A percentile compares a stretch with the other conserved stretches of the same genome.
Conservation (phyloP, 2,888 invertebrate species). For the Eudasyphora cyanicolor region DNA sequence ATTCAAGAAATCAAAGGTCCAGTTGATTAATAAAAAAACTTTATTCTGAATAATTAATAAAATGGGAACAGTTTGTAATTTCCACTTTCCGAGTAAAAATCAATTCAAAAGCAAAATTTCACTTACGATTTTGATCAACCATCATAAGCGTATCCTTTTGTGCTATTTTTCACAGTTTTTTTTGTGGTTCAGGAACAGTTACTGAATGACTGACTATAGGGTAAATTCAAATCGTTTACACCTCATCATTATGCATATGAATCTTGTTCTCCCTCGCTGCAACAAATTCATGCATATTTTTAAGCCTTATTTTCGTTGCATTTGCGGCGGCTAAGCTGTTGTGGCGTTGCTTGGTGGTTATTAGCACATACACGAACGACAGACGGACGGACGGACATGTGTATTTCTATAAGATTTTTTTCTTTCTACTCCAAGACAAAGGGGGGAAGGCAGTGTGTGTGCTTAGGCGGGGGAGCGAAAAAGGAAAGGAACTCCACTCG, state of each 20-base stretch:
- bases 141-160: no score
- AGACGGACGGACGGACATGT: no score
- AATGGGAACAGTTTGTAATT: no score
- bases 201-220: no score
- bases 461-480: conserved; percentile 66
- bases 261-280: conserved; percentile 43
- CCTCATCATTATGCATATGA: background rate
- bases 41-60: no score
- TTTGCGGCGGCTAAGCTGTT: conserved; percentile 43
- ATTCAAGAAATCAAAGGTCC: no score
- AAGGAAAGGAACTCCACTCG: conserved; percentile 69
- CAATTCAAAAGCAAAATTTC: no score
- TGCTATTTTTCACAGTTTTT: no score
- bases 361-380: conserved; percentile 33
- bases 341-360: conserved; percentile 52
- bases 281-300: conserved; percentile 60
- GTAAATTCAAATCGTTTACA: background rate
- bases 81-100: no score
- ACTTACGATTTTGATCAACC: no score
- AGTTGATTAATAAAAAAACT: no score
- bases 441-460: conserved; percentile 68
- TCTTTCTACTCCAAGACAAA: conserved; percentile 71
- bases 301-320: conserved; percentile 25
- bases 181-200: no score
- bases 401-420: conserved; percentile 41